phyloP scores from a whole-genome alignment of 2,888 invertebrate genomes.

The Hartigia nigra region DNA sequence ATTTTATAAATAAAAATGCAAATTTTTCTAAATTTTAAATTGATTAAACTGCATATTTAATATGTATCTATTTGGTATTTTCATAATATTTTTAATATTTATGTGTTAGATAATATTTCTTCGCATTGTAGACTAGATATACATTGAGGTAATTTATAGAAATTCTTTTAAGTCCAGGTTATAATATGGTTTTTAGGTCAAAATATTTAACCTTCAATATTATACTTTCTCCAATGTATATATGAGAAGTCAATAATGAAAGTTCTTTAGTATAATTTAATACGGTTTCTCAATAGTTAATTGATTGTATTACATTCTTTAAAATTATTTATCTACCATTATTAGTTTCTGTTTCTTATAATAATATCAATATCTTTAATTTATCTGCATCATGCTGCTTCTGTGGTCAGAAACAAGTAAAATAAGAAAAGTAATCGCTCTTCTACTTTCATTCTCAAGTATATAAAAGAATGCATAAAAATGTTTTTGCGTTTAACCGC shows the following conservation, averaged over 20 bases:
- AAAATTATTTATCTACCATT: not conserved
- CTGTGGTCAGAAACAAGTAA: not conserved
- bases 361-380: not conserved
- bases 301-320: not conserved
- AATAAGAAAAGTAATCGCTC: not conserved
- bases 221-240: not conserved
- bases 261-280: not conserved
- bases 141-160: not conserved
- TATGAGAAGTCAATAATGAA: not conserved
- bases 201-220: not conserved
- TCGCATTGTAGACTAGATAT: not conserved
- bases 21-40: not conserved
- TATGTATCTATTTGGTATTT: not conserved
- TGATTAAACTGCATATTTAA: not conserved
- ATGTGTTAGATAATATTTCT: not conserved
- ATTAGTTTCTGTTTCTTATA: not conserved
- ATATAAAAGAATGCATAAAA: not conserved
- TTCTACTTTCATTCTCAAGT: not conserved
- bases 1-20: not conserved
- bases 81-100: not conserved
- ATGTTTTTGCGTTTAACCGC: conserved; percentile 22
- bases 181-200: not conserved
- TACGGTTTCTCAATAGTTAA: not conserved
- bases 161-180: not conserved
- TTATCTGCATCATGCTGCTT: not conserved